These are phyloP conservation scores for Polyommatus iphigenia DNA, from an alignment of 2,888 invertebrate species.

Conservation along the genomic window DNA sequence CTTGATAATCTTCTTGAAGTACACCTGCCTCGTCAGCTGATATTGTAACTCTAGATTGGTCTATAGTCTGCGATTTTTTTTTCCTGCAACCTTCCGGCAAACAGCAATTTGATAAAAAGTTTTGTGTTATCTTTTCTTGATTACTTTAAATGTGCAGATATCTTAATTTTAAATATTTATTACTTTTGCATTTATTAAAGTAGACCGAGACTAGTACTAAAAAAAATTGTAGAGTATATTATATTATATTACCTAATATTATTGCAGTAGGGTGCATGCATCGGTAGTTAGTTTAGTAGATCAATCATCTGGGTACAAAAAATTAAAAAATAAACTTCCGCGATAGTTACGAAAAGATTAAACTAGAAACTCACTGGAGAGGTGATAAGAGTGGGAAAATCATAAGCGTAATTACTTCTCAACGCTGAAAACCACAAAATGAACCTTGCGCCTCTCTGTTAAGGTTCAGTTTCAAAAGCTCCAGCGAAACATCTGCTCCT, in stretches of 20 bases:
- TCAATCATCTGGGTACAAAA: background rate
- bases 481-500: background rate
- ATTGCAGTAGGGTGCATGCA: no score
- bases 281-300: background rate
- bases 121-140: no score
- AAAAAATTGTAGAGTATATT: no score
- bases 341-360: conserved; percentile 11
- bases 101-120: no score
- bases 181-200: no score
- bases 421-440: background rate
- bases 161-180: no score
- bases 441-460: background rate
- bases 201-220: no score
- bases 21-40: background rate
- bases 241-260: no score
- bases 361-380: conserved; percentile 15
- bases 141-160: no score
- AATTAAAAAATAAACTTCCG: background rate
- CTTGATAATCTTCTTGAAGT: background rate
- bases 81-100: background rate
- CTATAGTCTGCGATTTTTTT: background rate
- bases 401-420: conserved; percentile 22
- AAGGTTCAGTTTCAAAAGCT: background rate
- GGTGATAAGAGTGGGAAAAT: conserved; percentile 27
- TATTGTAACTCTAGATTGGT: background rate